These are phyloP conservation scores for Drosophila prostipennis DNA, from an alignment of 2,888 invertebrate genomes.

Conservation along the genomic window DNA sequence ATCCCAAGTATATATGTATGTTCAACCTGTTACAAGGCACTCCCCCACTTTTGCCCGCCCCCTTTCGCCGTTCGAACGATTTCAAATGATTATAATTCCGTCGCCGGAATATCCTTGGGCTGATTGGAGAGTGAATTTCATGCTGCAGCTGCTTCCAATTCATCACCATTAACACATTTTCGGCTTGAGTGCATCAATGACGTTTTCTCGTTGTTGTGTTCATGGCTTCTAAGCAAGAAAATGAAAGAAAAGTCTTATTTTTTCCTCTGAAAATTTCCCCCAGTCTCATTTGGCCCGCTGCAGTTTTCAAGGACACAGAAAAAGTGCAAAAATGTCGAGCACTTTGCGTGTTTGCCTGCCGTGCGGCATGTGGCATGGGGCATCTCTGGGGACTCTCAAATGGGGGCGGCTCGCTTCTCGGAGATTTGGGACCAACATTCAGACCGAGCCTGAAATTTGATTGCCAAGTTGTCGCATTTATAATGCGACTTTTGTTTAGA, in stretches of 20 bases:
- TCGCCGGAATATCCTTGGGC: constrained; percentile 56
- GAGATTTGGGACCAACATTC: background rate
- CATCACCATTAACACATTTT: constrained; percentile 77
- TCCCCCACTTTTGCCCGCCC: constrained; percentile 4
- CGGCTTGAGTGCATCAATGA: constrained; percentile 70
- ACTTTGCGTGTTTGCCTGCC: constrained; percentile 10
- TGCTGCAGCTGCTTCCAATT: constrained; percentile 66
- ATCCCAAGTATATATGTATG: background rate
- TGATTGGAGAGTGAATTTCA: constrained; percentile 55
- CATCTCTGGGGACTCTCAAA: constrained; percentile 4
- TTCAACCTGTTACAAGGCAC: constrained; percentile 29
- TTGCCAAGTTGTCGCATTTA: constrained; percentile 51
- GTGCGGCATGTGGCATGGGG: constrained; percentile 6
- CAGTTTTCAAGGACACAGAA: constrained; percentile 51
- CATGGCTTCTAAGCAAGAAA: constrained; percentile 3
- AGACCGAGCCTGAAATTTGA: constrained; percentile 33
- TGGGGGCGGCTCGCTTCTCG: constrained; percentile 1
- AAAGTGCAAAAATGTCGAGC: constrained; percentile 33
- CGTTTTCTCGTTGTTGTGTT: constrained; percentile 19
- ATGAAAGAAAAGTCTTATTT: constrained; percentile 7
- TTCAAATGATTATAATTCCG: constrained; percentile 27
- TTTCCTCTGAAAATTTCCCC: background rate
- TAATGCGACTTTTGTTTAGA: constrained; percentile 29
- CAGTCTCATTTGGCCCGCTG: constrained; percentile 4
- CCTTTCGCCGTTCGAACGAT: constrained; percentile 7